A percentile compares a stretch with the other conserved stretches of the same genome.
phyloP scores from a whole-genome alignment of 2,888 invertebrate genomes.

The Caenorhabditis angaria region DNA sequence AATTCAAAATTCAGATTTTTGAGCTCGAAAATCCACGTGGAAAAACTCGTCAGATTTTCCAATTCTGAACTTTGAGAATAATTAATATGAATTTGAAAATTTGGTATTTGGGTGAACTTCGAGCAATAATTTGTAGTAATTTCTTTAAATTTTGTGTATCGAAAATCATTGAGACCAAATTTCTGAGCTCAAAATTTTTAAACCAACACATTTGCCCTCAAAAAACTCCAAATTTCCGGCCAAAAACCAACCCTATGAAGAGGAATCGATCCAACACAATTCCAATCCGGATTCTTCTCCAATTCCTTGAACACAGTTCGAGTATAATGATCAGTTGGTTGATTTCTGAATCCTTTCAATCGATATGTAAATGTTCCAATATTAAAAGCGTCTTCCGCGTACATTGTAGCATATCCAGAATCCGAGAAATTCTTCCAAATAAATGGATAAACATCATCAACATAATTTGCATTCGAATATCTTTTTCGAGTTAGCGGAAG shows the following conservation, averaged over 20 bases:
- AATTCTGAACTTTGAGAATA: neutral
- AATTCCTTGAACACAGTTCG: conserved; percentile 83
- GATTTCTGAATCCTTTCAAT: conserved; percentile 83
- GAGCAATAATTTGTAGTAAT: conserved; percentile 36
- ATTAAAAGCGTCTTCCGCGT: conserved; percentile 85
- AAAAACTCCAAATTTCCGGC: too few relatives aligned
- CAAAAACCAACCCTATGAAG: conserved; percentile 76
- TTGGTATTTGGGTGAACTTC: conserved; percentile 52
- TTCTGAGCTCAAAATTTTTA: too few relatives aligned
- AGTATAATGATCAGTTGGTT: conserved; percentile 90
- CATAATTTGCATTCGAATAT: conserved; percentile 68
- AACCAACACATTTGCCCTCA: too few relatives aligned
- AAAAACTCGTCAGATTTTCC: neutral
- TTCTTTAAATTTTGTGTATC: too few relatives aligned
- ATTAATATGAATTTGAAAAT: neutral
- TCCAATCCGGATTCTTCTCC: conserved; percentile 77
- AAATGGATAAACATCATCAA: conserved; percentile 75
- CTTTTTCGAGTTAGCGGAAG: conserved; percentile 73
- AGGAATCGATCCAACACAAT: conserved; percentile 81
- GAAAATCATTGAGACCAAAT: too few relatives aligned
- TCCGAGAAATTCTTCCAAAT: conserved; percentile 73
- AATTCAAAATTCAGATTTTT: too few relatives aligned
- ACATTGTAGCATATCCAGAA: conserved; percentile 79
- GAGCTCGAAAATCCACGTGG: neutral
- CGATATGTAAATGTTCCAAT: conserved; percentile 88